Evolutionary conservation across 37 sponge, comb jelly and placozoan species (phyloP).

Genomic region (Halichondria panicea): DNA sequence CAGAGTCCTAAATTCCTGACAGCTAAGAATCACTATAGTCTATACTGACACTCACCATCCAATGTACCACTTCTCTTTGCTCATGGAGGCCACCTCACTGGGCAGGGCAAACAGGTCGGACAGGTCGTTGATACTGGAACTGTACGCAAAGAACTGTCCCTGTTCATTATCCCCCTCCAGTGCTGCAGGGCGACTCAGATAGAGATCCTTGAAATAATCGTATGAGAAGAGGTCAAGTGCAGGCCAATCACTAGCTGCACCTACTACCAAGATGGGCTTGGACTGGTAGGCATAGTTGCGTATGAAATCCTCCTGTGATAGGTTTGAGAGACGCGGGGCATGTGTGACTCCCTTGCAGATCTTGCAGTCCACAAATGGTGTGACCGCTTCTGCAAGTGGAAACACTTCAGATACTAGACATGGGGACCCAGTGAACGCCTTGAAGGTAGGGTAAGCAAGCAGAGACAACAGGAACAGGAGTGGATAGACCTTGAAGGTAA

Average conservation of each 20-base stretch:
- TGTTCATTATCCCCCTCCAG: slow-evolving; percentile 27
- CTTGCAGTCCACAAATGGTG: slow-evolving; percentile 22
- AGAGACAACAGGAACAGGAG: neutral
- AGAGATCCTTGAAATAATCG: slow-evolving; percentile 71
- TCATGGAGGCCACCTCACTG: slow-evolving; percentile 36
- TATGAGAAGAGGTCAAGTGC: slow-evolving; percentile 61
- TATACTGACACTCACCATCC: slow-evolving; percentile 80
- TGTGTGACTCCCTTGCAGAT: slow-evolving; percentile 38
- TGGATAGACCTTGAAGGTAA: slow-evolving; percentile 35
- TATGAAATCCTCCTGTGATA: slow-evolving; percentile 55
- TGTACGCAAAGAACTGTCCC: slow-evolving; percentile 84
- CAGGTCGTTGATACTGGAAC: slow-evolving; percentile 54
- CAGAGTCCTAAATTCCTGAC: neutral
- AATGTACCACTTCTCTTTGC: slow-evolving; percentile 83
- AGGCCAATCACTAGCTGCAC: slow-evolving; percentile 64
- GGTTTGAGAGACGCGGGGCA: slow-evolving; percentile 33
- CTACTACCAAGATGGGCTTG: slow-evolving; percentile 68
- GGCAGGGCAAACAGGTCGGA: slow-evolving; percentile 65
- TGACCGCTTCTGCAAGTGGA: slow-evolving; percentile 27
- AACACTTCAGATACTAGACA: slow-evolving; percentile 38
- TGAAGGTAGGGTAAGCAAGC: slow-evolving; percentile 1
- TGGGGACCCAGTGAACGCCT: neutral
- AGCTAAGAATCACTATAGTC: no score
- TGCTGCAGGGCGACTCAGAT: slow-evolving; percentile 44
- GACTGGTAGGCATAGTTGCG: slow-evolving; percentile 41